Percentiles rank a stretch among this genome's conserved stretches.
Evolutionary conservation across 2,888 invertebrate genomes (phyloP).

Genomic region (Thymelicus lineola): DNA sequence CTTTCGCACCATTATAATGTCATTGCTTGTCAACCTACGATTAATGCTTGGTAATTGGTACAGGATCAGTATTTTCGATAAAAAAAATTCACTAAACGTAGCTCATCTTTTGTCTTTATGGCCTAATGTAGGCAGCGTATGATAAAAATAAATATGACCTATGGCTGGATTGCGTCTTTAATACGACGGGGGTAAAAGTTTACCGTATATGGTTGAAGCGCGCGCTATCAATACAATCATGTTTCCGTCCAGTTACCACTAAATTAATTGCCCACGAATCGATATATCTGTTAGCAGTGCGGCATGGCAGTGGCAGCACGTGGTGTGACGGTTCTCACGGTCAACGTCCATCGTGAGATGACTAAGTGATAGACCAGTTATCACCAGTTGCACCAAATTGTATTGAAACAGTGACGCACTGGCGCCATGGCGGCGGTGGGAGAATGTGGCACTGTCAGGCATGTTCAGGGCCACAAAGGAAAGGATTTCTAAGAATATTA

Average conservation of each 20-base stretch:
- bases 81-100: too few relatives aligned
- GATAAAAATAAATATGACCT: constrained; percentile 1
- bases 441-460: not conserved
- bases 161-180: not conserved
- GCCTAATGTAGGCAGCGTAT: not conserved
- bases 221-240: not conserved
- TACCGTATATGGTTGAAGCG: not conserved
- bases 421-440: not conserved
- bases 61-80: too few relatives aligned
- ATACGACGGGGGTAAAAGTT: not conserved
- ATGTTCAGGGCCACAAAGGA: not conserved
- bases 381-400: not conserved
- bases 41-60: too few relatives aligned
- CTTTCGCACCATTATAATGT: too few relatives aligned
- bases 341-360: not conserved
- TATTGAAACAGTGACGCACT: not conserved
- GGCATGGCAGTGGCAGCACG: not conserved
- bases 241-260: not conserved
- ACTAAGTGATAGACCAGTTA: not conserved
- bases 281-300: not conserved
- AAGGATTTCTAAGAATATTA: not conserved
- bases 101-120: too few relatives aligned
- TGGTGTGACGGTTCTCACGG: not conserved
- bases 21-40: too few relatives aligned
- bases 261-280: not conserved